Evolutionary conservation across 2,797 vertebrate genomes (phyloP).

Genomic region (Tangara arthus): DNA sequence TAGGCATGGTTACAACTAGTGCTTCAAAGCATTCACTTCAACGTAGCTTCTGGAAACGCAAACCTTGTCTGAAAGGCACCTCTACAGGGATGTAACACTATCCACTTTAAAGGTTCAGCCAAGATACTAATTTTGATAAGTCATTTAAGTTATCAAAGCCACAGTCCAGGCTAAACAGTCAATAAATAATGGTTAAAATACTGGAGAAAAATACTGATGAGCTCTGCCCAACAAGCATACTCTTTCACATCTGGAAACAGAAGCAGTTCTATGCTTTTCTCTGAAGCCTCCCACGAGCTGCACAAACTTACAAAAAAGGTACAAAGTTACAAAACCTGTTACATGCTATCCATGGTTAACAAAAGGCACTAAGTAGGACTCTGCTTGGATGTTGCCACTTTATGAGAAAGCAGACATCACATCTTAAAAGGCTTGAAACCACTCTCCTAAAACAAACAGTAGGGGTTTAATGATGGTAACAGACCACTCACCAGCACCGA

Average conservation of each 20-base stretch:
- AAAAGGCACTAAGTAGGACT: neutral
- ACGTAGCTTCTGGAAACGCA: neutral
- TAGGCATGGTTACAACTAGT: neutral
- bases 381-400: neutral
- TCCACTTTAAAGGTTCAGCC: neutral
- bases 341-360: neutral
- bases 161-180: neutral
- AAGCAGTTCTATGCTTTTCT: neutral
- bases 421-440: neutral
- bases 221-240: neutral
- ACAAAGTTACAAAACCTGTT: neutral
- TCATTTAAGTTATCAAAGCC: neutral
- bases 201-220: neutral
- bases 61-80: neutral
- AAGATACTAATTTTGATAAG: neutral
- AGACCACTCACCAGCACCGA: constrained; percentile 85
- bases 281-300: neutral
- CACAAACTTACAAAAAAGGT: neutral
- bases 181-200: neutral
- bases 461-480: neutral
- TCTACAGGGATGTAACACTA: neutral
- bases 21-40: neutral
- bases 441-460: neutral
- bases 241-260: neutral
- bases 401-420: neutral